These are phyloP conservation scores for Podotricha telesiphe DNA, from an alignment of 2,888 invertebrate species.

Conservation along the genomic window DNA sequence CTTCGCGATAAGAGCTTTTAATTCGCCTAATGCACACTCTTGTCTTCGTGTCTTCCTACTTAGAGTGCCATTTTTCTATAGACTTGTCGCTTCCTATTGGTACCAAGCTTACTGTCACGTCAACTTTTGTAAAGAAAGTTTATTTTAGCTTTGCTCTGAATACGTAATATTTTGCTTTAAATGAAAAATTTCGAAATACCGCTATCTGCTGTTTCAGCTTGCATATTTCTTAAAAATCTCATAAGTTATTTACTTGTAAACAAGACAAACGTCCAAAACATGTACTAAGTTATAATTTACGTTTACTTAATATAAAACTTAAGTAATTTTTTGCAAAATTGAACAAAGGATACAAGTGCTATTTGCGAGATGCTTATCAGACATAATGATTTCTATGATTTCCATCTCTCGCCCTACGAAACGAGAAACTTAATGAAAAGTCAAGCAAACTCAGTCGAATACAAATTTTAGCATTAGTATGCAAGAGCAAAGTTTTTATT, in stretches of 20 bases:
- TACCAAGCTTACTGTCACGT: constrained; percentile 64
- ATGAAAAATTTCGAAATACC: constrained; percentile 46
- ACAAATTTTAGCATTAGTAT: constrained; percentile 81
- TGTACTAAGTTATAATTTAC: constrained; percentile 36
- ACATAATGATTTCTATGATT: constrained; percentile 79
- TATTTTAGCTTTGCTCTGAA: constrained; percentile 70
- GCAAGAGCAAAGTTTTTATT: constrained; percentile 82
- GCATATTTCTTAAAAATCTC: constrained; percentile 34
- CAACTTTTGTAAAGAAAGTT: constrained; percentile 72
- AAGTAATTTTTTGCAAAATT: constrained; percentile 36
- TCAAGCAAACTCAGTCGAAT: constrained; percentile 80
- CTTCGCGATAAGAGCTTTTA: constrained; percentile 73
- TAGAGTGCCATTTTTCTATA: constrained; percentile 71
- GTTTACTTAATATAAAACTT: constrained; percentile 38
- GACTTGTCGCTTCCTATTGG: constrained; percentile 59
- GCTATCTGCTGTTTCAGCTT: constrained; percentile 40
- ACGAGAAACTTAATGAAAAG: constrained; percentile 80
- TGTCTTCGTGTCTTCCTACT: constrained; percentile 67
- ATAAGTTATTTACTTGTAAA: constrained; percentile 31
- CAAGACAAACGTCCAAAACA: constrained; percentile 32
- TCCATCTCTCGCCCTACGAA: constrained; percentile 71
- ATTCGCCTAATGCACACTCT: constrained; percentile 79
- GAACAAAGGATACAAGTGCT: constrained; percentile 58
- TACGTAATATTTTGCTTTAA: constrained; percentile 52
- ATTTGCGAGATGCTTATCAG: constrained; percentile 70